A percentile compares a stretch with the other conserved stretches of the same genome.
These are phyloP conservation scores for Drosophila obscura DNA, from an alignment of 1,140 invertebrate genomes.

Conservation along the genomic window DNA sequence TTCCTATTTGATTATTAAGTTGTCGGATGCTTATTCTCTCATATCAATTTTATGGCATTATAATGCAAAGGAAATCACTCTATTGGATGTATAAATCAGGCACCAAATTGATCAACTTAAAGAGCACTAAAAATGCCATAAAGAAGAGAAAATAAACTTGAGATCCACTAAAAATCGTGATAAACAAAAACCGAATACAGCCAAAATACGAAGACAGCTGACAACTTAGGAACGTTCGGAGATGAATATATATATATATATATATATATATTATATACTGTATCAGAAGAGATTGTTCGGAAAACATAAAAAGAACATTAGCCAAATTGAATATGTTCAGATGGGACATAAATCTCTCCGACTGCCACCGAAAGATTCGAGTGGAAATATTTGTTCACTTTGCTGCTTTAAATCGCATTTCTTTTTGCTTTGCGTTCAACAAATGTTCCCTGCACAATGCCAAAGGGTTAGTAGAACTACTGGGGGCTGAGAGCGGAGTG, in stretches of 20 bases:
- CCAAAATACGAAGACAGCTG: constrained; percentile 5
- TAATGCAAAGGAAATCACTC: constrained; percentile 26
- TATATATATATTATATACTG: constrained; percentile 29
- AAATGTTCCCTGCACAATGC: constrained; percentile 58
- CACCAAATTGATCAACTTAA: constrained; percentile 59
- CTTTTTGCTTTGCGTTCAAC: neutral
- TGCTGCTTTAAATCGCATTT: neutral
- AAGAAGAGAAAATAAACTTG: constrained; percentile 6
- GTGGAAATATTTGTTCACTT: constrained; percentile 15
- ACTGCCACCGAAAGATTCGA: constrained; percentile 24
- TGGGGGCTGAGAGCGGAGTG: neutral
- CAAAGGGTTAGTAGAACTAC: constrained; percentile 67
- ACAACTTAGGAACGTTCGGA: constrained; percentile 13
- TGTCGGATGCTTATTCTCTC: neutral
- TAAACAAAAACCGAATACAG: constrained; percentile 23
- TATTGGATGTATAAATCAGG: constrained; percentile 34
- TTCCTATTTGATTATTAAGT: neutral
- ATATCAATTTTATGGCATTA: constrained; percentile 2
- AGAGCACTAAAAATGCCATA: constrained; percentile 42
- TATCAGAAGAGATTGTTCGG: constrained; percentile 32
- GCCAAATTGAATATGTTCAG: constrained; percentile 61
- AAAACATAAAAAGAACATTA: constrained; percentile 67
- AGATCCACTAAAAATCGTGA: constrained; percentile 23
- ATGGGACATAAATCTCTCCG: constrained; percentile 54
- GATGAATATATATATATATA: neutral